Percentiles rank a stretch among this genome's conserved stretches.
Conservation (phyloP, 1,140 invertebrate species). For the Magallana ariakensis region DNA sequence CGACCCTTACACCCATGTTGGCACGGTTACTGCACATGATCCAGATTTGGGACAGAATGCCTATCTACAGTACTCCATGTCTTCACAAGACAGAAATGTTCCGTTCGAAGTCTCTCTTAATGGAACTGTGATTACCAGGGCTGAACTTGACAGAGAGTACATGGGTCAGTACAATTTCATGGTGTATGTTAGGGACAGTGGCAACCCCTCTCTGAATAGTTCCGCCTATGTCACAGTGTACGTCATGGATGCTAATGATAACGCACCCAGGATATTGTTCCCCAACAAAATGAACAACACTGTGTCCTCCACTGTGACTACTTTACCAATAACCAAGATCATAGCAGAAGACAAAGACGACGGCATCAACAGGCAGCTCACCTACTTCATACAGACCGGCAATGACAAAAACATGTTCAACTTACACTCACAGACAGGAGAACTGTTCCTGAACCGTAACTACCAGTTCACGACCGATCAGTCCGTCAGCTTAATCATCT, state of each 20-base stretch:
- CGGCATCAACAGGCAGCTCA: slow-evolving; percentile 60
- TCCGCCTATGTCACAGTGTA: slow-evolving; percentile 69
- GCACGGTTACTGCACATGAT: slow-evolving; percentile 91
- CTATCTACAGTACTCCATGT: slow-evolving; percentile 89
- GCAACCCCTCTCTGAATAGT: slow-evolving; percentile 83
- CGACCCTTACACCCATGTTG: slow-evolving; percentile 86
- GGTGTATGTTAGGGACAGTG: slow-evolving; percentile 86
- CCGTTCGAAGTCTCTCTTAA: slow-evolving; percentile 83
- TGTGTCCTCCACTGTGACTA: slow-evolving; percentile 61
- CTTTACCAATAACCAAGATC: slow-evolving; percentile 61
- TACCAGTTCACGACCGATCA: slow-evolving; percentile 81
- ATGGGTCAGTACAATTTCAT: slow-evolving; percentile 87
- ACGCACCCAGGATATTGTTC: slow-evolving; percentile 85
- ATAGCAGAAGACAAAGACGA: slow-evolving; percentile 69
- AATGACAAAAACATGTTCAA: slow-evolving; percentile 88
- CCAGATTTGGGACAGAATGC: slow-evolving; percentile 93
- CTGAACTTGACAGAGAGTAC: slow-evolving; percentile 90
- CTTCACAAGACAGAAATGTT: slow-evolving; percentile 84
- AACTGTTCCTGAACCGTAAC: slow-evolving; percentile 89
- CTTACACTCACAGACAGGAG: slow-evolving; percentile 91
- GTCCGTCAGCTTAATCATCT: slow-evolving; percentile 49
- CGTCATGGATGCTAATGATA: slow-evolving; percentile 92
- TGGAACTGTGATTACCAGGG: slow-evolving; percentile 83
- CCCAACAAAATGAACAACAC: slow-evolving; percentile 68
- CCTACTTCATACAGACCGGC: slow-evolving; percentile 64